phyloP scores from a whole-genome alignment of 2,113 vertebrate genomes.

The Perca fluviatilis region DNA sequence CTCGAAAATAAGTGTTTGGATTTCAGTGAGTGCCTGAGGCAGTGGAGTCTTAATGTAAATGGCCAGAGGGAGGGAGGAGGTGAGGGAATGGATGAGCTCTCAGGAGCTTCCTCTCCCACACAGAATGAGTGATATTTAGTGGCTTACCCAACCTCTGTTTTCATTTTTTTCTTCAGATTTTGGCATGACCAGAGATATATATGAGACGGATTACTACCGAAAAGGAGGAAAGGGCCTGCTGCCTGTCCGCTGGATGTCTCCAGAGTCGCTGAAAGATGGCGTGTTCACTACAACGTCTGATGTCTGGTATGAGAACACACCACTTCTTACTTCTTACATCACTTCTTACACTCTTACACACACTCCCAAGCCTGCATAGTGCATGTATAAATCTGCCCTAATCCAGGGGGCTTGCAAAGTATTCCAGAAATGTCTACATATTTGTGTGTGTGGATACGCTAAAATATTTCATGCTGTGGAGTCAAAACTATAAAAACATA shows the following conservation, averaged over 20 bases:
- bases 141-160: conserved; percentile 46
- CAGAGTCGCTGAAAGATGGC: conserved; percentile 97
- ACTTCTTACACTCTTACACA: neutral
- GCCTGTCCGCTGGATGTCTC: conserved; percentile 99
- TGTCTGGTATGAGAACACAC: conserved; percentile 90
- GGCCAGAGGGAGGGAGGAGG: conserved; percentile 45
- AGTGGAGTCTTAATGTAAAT: conserved; percentile 51
- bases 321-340: conserved; percentile 3
- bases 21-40: conserved; percentile 50
- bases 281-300: conserved; percentile 99
- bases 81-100: conserved; percentile 56
- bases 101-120: conserved; percentile 56
- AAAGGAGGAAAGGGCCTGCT: conserved; percentile 98
- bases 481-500: conserved; percentile 33
- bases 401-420: conserved; percentile 26
- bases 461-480: conserved; percentile 31
- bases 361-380: conserved; percentile 9
- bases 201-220: conserved; percentile 98
- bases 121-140: conserved; percentile 58
- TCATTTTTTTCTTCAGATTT: conserved; percentile 87
- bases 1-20: conserved; percentile 58
- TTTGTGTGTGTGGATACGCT: conserved; percentile 20
- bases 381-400: conserved; percentile 41
- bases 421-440: conserved; percentile 46
- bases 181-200: conserved; percentile 99